phyloP scores from a whole-genome alignment of 2,797 vertebrate genomes.

The Halcyon leucocephala region DNA sequence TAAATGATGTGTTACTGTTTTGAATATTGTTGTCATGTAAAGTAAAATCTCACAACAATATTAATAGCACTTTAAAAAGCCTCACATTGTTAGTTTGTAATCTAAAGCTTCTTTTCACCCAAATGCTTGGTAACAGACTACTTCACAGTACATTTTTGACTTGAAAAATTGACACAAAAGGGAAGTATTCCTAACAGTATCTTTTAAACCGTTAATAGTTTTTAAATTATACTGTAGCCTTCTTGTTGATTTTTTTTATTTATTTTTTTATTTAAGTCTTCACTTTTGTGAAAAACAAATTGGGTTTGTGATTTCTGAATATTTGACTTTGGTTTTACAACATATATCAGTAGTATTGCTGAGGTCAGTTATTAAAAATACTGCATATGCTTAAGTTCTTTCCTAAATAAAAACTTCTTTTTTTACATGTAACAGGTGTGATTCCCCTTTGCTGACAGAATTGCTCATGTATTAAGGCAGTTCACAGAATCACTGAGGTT shows the following conservation, averaged over 20 bases:
- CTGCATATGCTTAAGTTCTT: background rate
- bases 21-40: background rate
- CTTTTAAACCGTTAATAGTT: background rate
- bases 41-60: background rate
- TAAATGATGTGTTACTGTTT: background rate
- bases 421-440: background rate
- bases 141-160: background rate
- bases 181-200: background rate
- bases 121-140: background rate
- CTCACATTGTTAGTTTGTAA: background rate
- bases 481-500: background rate
- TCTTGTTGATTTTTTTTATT: background rate
- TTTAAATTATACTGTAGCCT: background rate
- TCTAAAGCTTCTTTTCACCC: background rate
- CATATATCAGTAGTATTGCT: background rate
- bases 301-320: background rate
- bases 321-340: background rate
- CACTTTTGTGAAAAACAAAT: background rate
- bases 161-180: background rate
- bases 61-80: background rate
- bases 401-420: background rate
- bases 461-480: background rate
- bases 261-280: background rate
- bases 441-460: background rate
- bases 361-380: background rate